These are phyloP conservation scores for Asbolus verrucosus DNA, from an alignment of 1,140 invertebrate genomes.

Conservation along the genomic window DNA sequence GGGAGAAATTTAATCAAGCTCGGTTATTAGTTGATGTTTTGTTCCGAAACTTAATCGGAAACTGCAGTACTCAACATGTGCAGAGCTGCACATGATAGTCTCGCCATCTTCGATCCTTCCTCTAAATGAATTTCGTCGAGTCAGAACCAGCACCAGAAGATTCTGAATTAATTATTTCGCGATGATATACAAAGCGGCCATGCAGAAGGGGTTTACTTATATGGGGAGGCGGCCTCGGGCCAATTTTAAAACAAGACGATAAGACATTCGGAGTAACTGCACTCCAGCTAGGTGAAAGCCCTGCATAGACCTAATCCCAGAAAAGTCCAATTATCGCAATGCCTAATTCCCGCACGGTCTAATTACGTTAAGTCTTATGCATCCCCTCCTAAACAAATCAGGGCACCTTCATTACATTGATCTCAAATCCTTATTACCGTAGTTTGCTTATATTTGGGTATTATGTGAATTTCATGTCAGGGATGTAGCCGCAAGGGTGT, in stretches of 20 bases:
- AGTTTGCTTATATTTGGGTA: constrained; percentile 15
- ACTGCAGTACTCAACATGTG: background rate
- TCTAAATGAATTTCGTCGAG: constrained; percentile 14
- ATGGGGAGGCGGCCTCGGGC: constrained; percentile 3
- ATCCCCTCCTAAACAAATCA: constrained; percentile 28
- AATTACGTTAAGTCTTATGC: constrained; percentile 23
- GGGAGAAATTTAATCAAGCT: constrained; percentile 31
- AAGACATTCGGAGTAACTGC: constrained; percentile 17
- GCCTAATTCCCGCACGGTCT: constrained; percentile 25
- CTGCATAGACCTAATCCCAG: constrained; percentile 35
- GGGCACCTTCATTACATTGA: constrained; percentile 27
- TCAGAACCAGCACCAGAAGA: constrained; percentile 26
- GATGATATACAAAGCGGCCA: constrained; percentile 23
- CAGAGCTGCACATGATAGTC: constrained; percentile 12
- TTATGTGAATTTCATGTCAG: constrained; percentile 20
- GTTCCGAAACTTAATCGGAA: constrained; percentile 20
- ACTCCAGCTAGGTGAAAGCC: constrained; percentile 5
- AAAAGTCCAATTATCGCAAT: constrained; percentile 39
- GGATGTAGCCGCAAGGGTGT: too few relatives aligned
- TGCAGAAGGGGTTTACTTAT: background rate
- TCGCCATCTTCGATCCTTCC: constrained; percentile 2
- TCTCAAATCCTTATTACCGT: constrained; percentile 33
- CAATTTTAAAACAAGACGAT: constrained; percentile 26
- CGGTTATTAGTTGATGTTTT: constrained; percentile 19
- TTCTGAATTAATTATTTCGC: constrained; percentile 32